phyloP scores from a whole-genome alignment of 2,797 vertebrate species.

The Myotis daubentonii region DNA sequence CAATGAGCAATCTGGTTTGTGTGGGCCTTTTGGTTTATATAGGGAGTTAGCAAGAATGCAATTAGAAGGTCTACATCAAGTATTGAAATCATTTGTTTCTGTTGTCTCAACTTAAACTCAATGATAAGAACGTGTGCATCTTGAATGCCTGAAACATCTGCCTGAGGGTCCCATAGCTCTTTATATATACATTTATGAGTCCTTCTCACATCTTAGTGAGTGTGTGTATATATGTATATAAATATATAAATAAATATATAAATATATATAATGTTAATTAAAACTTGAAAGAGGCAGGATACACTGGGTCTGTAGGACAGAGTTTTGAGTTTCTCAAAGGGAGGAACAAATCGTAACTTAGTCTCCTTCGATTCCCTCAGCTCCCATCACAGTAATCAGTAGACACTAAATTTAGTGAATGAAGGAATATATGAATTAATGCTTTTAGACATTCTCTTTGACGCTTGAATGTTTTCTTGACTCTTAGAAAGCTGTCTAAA shows the following conservation, averaged over 20 bases:
- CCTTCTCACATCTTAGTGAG: background rate
- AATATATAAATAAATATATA: no score
- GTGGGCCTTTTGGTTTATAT: background rate
- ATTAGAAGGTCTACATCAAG: background rate
- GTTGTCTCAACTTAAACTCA: background rate
- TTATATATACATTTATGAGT: background rate
- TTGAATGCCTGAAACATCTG: background rate
- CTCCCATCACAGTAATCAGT: background rate
- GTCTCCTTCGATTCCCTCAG: background rate
- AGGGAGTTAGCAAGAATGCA: background rate
- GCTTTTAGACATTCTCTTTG: background rate
- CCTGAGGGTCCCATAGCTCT: background rate
- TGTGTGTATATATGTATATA: no score
- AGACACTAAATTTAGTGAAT: background rate
- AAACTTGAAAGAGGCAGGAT: no score
- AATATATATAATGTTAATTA: no score
- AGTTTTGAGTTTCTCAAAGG: conserved; percentile 2
- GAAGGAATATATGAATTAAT: conserved; percentile 7
- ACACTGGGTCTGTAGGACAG: background rate
- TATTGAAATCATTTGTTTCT: background rate
- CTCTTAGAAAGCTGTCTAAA: background rate
- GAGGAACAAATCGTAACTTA: background rate
- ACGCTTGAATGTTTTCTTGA: background rate
- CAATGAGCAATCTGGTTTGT: background rate
- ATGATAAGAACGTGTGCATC: background rate